A percentile compares a stretch with the other conserved stretches of the same genome.
Evolutionary conservation across 2,113 vertebrate genomes (phyloP).

Genomic region (Nycticryphes semicollaris): DNA sequence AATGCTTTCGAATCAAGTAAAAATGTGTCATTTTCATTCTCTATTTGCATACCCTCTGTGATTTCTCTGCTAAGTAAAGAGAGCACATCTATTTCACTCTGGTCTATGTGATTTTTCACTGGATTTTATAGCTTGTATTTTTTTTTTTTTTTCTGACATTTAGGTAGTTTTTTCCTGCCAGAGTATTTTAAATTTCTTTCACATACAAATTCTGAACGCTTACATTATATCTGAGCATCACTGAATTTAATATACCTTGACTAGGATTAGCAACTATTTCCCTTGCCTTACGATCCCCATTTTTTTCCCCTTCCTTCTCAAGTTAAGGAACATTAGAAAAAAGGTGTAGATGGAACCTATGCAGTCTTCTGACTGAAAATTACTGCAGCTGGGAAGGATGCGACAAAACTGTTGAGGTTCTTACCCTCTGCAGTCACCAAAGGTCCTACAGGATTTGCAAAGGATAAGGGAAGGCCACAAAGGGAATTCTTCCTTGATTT

Average conservation of each 20-base stretch:
- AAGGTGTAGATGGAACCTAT: background rate
- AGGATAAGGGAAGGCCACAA: background rate
- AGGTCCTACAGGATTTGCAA: background rate
- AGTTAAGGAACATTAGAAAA: slow-evolving; percentile 2
- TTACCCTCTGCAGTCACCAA: background rate
- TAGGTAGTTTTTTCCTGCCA: background rate
- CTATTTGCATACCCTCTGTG: slow-evolving; percentile 52
- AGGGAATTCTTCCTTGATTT: background rate
- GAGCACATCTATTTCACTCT: slow-evolving; percentile 28
- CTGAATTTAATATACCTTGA: slow-evolving; percentile 8
- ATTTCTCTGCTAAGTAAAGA: slow-evolving; percentile 48
- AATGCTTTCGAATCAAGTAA: slow-evolving; percentile 51
- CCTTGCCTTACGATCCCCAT: background rate
- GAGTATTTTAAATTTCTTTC: slow-evolving; percentile 38
- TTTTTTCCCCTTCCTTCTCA: background rate
- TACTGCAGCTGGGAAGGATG: background rate
- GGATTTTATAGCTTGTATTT: slow-evolving; percentile 37
- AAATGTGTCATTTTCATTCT: slow-evolving; percentile 47
- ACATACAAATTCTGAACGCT: slow-evolving; percentile 3
- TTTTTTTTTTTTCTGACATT: slow-evolving; percentile 2
- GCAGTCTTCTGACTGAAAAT: background rate
- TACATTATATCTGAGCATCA: background rate
- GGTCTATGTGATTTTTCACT: background rate
- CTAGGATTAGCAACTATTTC: slow-evolving; percentile 8
- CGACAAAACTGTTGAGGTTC: background rate